Percentiles rank a stretch among this genome's conserved stretches.
Evolutionary conservation across 1,140 invertebrate genomes (phyloP).

Genomic region (Pararge aegeria): DNA sequence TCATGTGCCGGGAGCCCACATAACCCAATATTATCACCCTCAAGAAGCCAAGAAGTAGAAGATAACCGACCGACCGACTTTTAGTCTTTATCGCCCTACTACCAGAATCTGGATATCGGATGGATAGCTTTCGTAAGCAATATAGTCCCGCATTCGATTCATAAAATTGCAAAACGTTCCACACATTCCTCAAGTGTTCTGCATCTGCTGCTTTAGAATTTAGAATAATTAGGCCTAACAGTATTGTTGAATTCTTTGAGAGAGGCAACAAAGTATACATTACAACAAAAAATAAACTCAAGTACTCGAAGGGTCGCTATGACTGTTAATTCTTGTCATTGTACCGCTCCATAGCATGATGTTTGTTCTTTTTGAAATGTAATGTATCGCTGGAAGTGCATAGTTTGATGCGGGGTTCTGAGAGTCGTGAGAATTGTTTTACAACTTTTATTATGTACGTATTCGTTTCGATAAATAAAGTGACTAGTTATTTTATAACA

Average conservation of each 20-base stretch:
- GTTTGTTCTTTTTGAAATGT: conserved; percentile 42
- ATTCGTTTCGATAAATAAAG: neutral
- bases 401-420: conserved; percentile 41
- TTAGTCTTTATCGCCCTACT: too few relatives aligned
- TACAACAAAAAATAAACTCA: conserved; percentile 64
- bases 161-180: neutral
- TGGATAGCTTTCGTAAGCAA: neutral
- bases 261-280: conserved; percentile 66
- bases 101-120: neutral
- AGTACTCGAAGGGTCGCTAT: conserved; percentile 56
- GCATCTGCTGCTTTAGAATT: conserved; percentile 32
- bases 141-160: neutral
- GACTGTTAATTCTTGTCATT: conserved; percentile 70
- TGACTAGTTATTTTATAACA: neutral
- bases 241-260: conserved; percentile 48
- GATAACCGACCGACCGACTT: too few relatives aligned
- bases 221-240: conserved; percentile 68
- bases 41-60: too few relatives aligned
- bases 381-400: conserved; percentile 39
- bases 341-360: conserved; percentile 41
- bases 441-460: conserved; percentile 1
- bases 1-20: too few relatives aligned
- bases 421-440: conserved; percentile 68
- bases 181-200: neutral
- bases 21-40: too few relatives aligned